These are phyloP conservation scores for Chascanopsetta lugubris DNA, from an alignment of 2,113 vertebrate species.

Conservation along the genomic window DNA sequence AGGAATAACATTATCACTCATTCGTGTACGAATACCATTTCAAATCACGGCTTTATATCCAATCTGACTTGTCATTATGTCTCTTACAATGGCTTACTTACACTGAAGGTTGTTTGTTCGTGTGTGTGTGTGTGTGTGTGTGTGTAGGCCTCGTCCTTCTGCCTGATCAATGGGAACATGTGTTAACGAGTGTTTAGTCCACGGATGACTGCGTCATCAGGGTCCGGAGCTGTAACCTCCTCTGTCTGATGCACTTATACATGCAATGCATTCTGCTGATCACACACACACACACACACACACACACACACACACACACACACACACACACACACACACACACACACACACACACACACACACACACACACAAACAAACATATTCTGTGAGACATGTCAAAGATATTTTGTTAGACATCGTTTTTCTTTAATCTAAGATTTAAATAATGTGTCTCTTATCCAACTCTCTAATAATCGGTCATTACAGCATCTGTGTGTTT, in stretches of 20 bases:
- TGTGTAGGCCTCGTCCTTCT: constrained; percentile 5
- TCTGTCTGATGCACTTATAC: constrained; percentile 62
- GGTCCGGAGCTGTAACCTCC: constrained; percentile 47
- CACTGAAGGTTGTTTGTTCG: no score
- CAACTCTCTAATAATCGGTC: no score
- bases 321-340: background rate
- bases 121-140: background rate
- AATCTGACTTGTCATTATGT: no score
- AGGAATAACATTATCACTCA: no score
- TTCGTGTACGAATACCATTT: no score
- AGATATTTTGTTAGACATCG: no score
- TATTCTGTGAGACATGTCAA: no score
- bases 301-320: background rate
- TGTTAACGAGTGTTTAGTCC: constrained; percentile 74
- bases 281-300: constrained; percentile 5
- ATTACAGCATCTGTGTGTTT: no score
- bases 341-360: background rate
- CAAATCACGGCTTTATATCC: no score
- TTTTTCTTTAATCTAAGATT: no score
- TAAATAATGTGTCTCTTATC: no score
- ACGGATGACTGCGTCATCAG: constrained; percentile 54
- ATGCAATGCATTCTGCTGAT: constrained; percentile 34
- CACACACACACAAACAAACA: background rate
- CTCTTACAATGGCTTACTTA: no score
- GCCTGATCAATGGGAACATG: constrained; percentile 62